phyloP scores from a whole-genome alignment of 2,888 invertebrate species.

The Aspidiotus rigidus region DNA sequence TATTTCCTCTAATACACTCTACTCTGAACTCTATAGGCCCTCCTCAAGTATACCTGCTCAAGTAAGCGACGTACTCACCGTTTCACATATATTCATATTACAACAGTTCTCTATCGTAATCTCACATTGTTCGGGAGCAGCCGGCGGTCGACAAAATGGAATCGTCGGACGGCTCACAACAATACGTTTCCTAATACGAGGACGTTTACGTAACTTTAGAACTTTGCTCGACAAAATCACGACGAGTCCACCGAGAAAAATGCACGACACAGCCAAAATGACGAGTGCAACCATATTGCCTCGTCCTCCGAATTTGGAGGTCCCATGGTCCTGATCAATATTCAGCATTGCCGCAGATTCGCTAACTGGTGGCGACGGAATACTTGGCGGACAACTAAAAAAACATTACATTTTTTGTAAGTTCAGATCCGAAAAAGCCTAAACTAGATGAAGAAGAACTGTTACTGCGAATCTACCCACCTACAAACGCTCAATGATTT shows the following conservation, averaged over 20 bases:
- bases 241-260: constrained; percentile 17
- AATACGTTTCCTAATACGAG: constrained; percentile 62
- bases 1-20: constrained; percentile 2
- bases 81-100: constrained; percentile 88
- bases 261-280: constrained; percentile 15
- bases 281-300: constrained; percentile 12
- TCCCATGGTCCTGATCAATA: too few species aligned
- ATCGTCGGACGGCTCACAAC: constrained; percentile 60
- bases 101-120: constrained; percentile 87
- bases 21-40: constrained; percentile 1
- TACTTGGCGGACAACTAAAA: too few species aligned
- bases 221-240: constrained; percentile 48
- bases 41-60: not conserved
- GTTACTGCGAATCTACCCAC: too few species aligned
- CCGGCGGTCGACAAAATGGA: constrained; percentile 62
- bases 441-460: too few species aligned
- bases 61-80: constrained; percentile 52
- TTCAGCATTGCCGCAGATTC: too few species aligned
- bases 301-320: not conserved
- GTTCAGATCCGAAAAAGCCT: too few species aligned
- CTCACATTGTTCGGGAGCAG: constrained; percentile 59
- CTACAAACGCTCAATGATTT: too few species aligned
- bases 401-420: too few species aligned
- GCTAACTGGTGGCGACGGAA: too few species aligned
- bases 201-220: constrained; percentile 49